Evolutionary conservation across 2,888 invertebrate species (phyloP).

Genomic region (Zeuzera pyrina): DNA sequence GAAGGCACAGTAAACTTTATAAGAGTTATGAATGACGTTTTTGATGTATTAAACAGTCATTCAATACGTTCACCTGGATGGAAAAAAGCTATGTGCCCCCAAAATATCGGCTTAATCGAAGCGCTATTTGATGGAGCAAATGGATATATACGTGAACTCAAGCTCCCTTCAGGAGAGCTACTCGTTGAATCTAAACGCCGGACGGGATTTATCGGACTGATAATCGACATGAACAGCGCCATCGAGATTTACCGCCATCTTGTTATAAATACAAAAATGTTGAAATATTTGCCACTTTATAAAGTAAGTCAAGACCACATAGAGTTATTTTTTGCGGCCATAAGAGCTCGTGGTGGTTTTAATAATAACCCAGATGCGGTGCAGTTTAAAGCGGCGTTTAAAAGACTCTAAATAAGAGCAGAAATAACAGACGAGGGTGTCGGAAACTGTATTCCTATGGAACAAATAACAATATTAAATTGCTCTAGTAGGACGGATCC

Average conservation of each 20-base stretch:
- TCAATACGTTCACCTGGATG: too few species aligned
- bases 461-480: constrained; percentile 3
- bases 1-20: too few species aligned
- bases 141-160: too few species aligned
- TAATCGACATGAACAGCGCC: constrained; percentile 15
- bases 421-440: constrained; percentile 3
- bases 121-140: too few species aligned
- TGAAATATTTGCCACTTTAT: too few species aligned
- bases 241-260: constrained; percentile 8
- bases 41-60: too few species aligned
- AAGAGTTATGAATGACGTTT: too few species aligned
- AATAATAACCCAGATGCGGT: constrained; percentile 15
- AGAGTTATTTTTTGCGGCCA: too few species aligned
- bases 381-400: constrained; percentile 2
- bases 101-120: too few species aligned
- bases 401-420: constrained; percentile 3
- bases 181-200: constrained; percentile 10
- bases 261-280: constrained; percentile 3
- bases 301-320: too few species aligned
- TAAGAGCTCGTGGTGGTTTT: constrained; percentile 13
- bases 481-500: constrained; percentile 4
- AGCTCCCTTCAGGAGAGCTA: not conserved
- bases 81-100: too few species aligned
- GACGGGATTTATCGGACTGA: constrained; percentile 17
- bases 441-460: constrained; percentile 5